A percentile compares a stretch with the other conserved stretches of the same genome.
Evolutionary conservation across 1,140 invertebrate genomes (phyloP).

Genomic region (Trinorchestia longiramus): DNA sequence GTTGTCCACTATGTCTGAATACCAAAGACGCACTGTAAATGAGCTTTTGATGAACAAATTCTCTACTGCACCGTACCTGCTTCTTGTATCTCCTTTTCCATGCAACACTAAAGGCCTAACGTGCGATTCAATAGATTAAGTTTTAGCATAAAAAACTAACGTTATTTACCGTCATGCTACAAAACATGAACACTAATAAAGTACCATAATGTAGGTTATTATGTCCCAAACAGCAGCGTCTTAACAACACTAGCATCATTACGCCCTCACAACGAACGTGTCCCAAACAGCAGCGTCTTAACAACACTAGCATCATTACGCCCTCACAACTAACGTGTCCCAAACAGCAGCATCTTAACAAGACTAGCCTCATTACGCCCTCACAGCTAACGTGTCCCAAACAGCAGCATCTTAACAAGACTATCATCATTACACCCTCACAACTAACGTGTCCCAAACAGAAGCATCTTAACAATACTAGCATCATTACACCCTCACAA

Average conservation of each 20-base stretch:
- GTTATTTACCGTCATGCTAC: not conserved
- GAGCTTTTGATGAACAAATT: not conserved
- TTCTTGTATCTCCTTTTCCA: not conserved
- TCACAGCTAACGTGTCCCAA: not conserved
- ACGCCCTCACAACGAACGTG: too few relatives aligned
- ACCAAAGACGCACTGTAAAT: not conserved
- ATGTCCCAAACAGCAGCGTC: too few relatives aligned
- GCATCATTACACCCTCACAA: not conserved
- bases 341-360: not conserved
- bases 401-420: not conserved
- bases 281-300: not conserved
- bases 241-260: too few relatives aligned
- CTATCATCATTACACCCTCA: not conserved
- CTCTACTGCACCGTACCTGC: not conserved
- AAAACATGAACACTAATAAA: not conserved
- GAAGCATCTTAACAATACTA: not conserved
- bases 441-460: not conserved
- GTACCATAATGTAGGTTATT: not conserved
- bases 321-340: not conserved
- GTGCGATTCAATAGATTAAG: too few relatives aligned
- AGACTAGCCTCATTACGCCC: not conserved
- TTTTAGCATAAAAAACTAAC: not conserved
- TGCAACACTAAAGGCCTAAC: too few relatives aligned
- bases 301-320: not conserved
- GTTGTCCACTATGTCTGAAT: not conserved